Evolutionary conservation across 2,113 vertebrate genomes (phyloP).

Genomic region (Carassius carassius): DNA sequence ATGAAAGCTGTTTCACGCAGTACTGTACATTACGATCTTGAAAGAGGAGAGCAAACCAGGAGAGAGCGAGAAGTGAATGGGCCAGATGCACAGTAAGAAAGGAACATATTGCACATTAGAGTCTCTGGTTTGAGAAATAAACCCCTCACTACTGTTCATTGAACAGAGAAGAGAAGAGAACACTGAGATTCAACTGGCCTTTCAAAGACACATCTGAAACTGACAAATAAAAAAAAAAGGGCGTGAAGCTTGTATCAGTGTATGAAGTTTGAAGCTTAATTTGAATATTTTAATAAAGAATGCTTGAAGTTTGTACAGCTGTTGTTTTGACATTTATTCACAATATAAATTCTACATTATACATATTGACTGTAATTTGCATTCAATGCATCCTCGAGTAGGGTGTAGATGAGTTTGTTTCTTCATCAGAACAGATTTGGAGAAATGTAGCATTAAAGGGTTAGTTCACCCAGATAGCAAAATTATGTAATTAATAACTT

Average conservation of each 20-base stretch:
- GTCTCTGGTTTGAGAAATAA: background rate
- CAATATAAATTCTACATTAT: background rate
- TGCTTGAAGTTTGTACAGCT: background rate
- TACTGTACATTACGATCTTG: background rate
- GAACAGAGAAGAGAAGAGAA: background rate
- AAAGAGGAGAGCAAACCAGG: too few relatives aligned
- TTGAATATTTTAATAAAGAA: background rate
- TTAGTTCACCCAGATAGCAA: too few relatives aligned
- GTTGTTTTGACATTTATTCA: background rate
- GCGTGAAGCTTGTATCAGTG: background rate
- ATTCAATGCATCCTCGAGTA: too few relatives aligned
- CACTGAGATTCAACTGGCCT: background rate
- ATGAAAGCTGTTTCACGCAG: constrained; percentile 11
- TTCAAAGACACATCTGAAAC: background rate
- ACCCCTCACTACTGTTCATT: background rate
- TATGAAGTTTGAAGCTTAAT: background rate
- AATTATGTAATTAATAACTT: too few relatives aligned
- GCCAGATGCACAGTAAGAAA: background rate
- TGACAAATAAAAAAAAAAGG: background rate
- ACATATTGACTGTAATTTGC: too few relatives aligned
- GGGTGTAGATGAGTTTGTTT: too few relatives aligned
- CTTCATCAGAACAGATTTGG: too few relatives aligned
- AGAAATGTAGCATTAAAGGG: too few relatives aligned
- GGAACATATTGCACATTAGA: background rate
- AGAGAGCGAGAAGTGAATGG: background rate